Percentiles rank a stretch among this genome's conserved stretches.
These are phyloP conservation scores for Isotomurus palustris DNA, from an alignment of 2,888 invertebrate genomes.

Conservation along the genomic window DNA sequence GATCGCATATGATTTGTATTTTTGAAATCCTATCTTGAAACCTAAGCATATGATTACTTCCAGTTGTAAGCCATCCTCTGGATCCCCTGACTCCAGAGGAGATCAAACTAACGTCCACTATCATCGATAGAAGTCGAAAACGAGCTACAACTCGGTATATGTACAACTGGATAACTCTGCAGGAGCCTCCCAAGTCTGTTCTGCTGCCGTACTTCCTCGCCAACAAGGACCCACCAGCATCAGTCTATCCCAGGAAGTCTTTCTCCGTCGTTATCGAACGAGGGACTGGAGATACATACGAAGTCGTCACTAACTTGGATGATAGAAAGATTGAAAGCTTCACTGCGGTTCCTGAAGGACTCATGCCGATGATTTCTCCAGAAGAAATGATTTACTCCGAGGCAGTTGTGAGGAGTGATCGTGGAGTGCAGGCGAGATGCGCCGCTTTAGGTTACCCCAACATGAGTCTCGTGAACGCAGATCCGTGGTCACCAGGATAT, in stretches of 20 bases:
- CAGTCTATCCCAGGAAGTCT: conserved; percentile 23
- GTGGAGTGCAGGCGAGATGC: conserved; percentile 27
- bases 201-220: conserved; percentile 17
- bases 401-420: conserved; percentile 26
- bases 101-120: conserved; percentile 19
- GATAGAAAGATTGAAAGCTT: conserved; percentile 21
- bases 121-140: conserved; percentile 16
- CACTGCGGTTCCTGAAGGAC: conserved; percentile 18
- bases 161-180: conserved; percentile 36
- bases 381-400: conserved; percentile 35
- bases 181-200: conserved; percentile 33
- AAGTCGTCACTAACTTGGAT: conserved; percentile 32
- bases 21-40: too few relatives aligned
- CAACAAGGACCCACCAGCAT: conserved; percentile 1
- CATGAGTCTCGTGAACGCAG: conserved; percentile 35
- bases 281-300: conserved; percentile 21
- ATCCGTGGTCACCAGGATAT: conserved; percentile 36
- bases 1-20: too few relatives aligned
- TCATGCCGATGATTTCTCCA: conserved; percentile 33
- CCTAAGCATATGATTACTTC: too few relatives aligned
- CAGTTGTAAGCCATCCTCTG: too few relatives aligned
- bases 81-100: conserved; percentile 35
- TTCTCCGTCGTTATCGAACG: conserved; percentile 34
- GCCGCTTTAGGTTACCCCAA: conserved; percentile 25
- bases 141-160: conserved; percentile 16